Evolutionary conservation across 2,888 invertebrate species (phyloP), one percentile per base, ranked within the genome.

Genomic region (Sarcophaga variegata): DNA sequence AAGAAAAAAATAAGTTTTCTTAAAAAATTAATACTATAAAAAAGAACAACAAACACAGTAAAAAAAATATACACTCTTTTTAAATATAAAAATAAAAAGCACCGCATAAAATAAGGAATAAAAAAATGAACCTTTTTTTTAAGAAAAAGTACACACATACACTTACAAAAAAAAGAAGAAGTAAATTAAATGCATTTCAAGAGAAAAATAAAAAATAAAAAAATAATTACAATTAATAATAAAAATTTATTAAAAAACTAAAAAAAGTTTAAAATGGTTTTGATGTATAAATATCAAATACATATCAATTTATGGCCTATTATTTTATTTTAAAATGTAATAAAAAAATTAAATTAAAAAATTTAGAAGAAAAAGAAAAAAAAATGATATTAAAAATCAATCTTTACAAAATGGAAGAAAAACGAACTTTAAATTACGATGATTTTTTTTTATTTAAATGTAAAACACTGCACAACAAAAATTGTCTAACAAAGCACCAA

Each of bases 231-330:
- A 83, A 66, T 54, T 62, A 74, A 54, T 54, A 17, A 75, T 45
- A 86, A 76, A 79, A 75, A 70, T 79, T 76, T 54, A 54, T 54
- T 27, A 83, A 69, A 83, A 88, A 83, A 85, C 47, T 1, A 10
- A 37, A 10, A 37, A 37, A 37, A 37, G 1, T 37, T 37, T 37
- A 37, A 37, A 88, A 88, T 78, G 84, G 87, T 91, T 92, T 91
- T 92, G 89, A 91, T 92, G 91, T 92, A 91, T 92, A 92, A 91
- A 91, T 91, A 92, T 92, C 92, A 91, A 91, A 92, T 92, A 92
- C 92, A 92, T 92, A 92, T 92, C 92, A 92, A 90, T 91, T 91
- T 90, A 92, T 91, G 92, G 92, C 92, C 92, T 92, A 91, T 90
- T 91, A 90, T 89, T 91, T 90, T 91, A 90, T 92, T 91, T 87